phyloP scores from a whole-genome alignment of 2,888 invertebrate genomes.

The Girardia tigrina region DNA sequence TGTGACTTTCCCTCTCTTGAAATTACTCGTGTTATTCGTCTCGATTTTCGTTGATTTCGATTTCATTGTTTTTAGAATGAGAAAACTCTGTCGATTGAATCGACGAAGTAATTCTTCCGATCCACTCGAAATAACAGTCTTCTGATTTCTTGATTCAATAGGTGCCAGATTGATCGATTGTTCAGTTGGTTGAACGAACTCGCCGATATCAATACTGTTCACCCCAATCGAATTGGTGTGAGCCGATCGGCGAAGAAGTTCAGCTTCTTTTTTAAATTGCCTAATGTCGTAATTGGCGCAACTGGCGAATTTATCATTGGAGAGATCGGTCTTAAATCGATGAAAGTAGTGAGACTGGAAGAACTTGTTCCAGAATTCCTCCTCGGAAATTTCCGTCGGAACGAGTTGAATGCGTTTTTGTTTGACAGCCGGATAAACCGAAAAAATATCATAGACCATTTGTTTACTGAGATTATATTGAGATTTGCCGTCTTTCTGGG shows the following conservation, averaged over 20 bases:
- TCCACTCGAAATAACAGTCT: neutral
- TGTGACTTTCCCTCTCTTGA: too few species aligned
- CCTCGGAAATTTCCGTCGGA: conserved; percentile 79
- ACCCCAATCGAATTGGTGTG: neutral
- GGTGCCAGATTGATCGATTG: too few species aligned
- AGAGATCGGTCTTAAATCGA: conserved; percentile 39
- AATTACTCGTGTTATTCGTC: too few species aligned
- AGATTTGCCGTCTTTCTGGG: conserved; percentile 83
- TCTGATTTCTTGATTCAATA: neutral
- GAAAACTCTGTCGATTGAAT: conserved; percentile 9
- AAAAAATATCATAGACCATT: conserved; percentile 91
- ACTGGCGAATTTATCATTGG: conserved; percentile 6
- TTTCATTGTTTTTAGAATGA: neutral
- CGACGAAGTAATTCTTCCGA: neutral
- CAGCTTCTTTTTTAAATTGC: neutral
- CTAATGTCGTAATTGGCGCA: neutral
- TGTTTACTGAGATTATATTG: conserved; percentile 92
- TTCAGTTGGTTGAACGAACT: neutral
- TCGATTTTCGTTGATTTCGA: too few species aligned
- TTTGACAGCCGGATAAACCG: conserved; percentile 93
- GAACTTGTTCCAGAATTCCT: conserved; percentile 97
- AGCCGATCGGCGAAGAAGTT: neutral
- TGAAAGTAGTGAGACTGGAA: conserved; percentile 90
- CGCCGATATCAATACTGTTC: neutral
- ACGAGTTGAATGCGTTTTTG: conserved; percentile 90